These are phyloP conservation scores for Macrobrachium nipponense DNA, from an alignment of 1,140 invertebrate species.

Conservation along the genomic window DNA sequence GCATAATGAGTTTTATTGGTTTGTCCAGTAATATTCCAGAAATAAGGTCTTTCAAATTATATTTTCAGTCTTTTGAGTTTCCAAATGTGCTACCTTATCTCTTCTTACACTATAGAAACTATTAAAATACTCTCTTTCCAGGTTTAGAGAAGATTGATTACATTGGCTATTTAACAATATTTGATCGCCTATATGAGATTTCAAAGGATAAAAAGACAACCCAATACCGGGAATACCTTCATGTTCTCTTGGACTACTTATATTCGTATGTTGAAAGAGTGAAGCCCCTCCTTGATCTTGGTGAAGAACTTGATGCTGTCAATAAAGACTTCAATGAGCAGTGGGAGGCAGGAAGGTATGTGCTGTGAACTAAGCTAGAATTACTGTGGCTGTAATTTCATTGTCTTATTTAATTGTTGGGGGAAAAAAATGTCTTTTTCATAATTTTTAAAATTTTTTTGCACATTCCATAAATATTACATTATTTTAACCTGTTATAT, in stretches of 20 bases:
- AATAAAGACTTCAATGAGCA: conserved; percentile 86
- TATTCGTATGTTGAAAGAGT: conserved; percentile 86
- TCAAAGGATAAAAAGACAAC: conserved; percentile 93
- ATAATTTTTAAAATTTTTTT: too few relatives aligned
- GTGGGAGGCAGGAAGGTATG: conserved; percentile 90
- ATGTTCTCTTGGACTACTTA: conserved; percentile 88
- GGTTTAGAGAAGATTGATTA: conserved; percentile 91
- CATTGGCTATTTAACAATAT: conserved; percentile 91
- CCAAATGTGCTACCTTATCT: not conserved
- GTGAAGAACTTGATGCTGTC: conserved; percentile 81
- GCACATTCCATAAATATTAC: too few relatives aligned
- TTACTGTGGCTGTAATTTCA: not conserved
- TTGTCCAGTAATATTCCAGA: too few relatives aligned
- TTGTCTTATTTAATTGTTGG: not conserved
- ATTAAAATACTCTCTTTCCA: conserved; percentile 13
- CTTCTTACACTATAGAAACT: not conserved
- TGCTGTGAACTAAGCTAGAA: conserved; percentile 79
- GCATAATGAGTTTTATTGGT: too few relatives aligned
- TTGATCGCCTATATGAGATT: conserved; percentile 97
- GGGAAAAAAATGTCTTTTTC: too few relatives aligned
- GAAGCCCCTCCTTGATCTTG: conserved; percentile 91
- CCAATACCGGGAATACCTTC: conserved; percentile 91
- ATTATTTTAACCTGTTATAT: too few relatives aligned
- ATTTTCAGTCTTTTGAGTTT: not conserved
- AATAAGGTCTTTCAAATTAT: too few relatives aligned